Evolutionary conservation across 2,113 vertebrate genomes (phyloP).

Genomic region (Caranx melampygus): DNA sequence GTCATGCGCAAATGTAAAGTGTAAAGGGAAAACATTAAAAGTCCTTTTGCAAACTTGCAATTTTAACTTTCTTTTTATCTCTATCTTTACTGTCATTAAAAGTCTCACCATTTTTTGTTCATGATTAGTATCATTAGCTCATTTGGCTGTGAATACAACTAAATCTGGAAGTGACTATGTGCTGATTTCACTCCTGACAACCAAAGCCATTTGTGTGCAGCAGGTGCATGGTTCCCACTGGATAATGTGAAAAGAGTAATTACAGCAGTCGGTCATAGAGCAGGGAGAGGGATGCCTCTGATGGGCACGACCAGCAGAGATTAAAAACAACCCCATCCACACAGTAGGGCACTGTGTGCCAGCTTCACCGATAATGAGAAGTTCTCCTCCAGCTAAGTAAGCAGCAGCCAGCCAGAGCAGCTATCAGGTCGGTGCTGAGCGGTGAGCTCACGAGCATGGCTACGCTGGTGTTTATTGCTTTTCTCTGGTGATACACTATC

Average conservation of each 20-base stretch:
- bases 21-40: background rate
- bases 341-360: slow-evolving; percentile 25
- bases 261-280: slow-evolving; percentile 37
- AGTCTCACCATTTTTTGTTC: background rate
- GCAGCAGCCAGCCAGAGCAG: slow-evolving; percentile 45
- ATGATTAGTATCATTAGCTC: background rate
- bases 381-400: slow-evolving; percentile 69
- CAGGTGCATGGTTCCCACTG: slow-evolving; percentile 36
- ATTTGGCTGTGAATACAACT: background rate
- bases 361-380: slow-evolving; percentile 63
- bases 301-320: slow-evolving; percentile 51
- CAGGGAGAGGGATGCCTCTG: slow-evolving; percentile 39
- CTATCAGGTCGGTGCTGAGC: slow-evolving; percentile 64
- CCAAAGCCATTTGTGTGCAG: slow-evolving; percentile 19
- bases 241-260: slow-evolving; percentile 58
- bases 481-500: slow-evolving; percentile 66
- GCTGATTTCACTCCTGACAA: background rate
- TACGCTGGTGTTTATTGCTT: slow-evolving; percentile 67
- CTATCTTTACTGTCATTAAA: background rate
- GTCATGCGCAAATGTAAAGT: background rate
- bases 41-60: background rate
- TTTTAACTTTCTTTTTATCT: background rate
- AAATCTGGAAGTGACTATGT: background rate
- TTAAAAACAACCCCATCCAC: slow-evolving; percentile 56
- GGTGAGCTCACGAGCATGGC: slow-evolving; percentile 39